Conservation (phyloP, 2,797 vertebrate species). For the Gobio occitaniae region DNA sequence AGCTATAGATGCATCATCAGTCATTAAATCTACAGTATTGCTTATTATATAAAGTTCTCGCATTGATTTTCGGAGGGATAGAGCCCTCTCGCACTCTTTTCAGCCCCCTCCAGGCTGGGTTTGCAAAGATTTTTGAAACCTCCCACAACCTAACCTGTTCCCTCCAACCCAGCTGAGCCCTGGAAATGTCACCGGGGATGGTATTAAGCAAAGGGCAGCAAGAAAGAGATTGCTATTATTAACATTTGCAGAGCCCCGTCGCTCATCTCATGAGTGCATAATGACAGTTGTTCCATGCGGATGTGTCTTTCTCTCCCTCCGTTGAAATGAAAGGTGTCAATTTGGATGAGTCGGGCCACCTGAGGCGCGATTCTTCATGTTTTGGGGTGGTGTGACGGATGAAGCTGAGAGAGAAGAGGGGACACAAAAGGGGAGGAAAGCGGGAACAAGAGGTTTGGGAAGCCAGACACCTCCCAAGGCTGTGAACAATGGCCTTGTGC, state of each 20-base stretch:
- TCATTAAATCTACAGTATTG: conserved; percentile 23
- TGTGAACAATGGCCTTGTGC: conserved; percentile 26
- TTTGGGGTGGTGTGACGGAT: conserved; percentile 9
- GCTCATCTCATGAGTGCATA: conserved; percentile 53
- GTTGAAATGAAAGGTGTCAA: conserved; percentile 50
- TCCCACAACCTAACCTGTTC: conserved; percentile 40
- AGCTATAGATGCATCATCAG: conserved; percentile 15
- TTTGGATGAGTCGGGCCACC: conserved; percentile 45
- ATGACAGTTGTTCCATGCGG: conserved; percentile 50
- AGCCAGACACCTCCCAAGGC: conserved; percentile 11
- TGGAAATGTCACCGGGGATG: conserved; percentile 60
- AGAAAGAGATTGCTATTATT: conserved; percentile 61
- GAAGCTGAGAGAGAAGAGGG: background rate
- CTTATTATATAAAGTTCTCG: conserved; percentile 28
- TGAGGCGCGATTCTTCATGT: conserved; percentile 45
- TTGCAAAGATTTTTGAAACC: conserved; percentile 39
- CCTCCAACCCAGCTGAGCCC: conserved; percentile 41
- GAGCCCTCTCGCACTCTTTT: background rate
- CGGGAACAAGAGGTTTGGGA: conserved; percentile 4
- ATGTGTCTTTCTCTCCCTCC: conserved; percentile 12
- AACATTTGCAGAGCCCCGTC: conserved; percentile 53
- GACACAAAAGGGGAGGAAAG: conserved; percentile 4
- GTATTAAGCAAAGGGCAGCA: conserved; percentile 62
- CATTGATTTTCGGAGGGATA: conserved; percentile 39
- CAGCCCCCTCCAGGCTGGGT: background rate